Base-by-base conservation (phyloP, 2,888 invertebrate genomes). In the Atethmia centrago region DNA sequence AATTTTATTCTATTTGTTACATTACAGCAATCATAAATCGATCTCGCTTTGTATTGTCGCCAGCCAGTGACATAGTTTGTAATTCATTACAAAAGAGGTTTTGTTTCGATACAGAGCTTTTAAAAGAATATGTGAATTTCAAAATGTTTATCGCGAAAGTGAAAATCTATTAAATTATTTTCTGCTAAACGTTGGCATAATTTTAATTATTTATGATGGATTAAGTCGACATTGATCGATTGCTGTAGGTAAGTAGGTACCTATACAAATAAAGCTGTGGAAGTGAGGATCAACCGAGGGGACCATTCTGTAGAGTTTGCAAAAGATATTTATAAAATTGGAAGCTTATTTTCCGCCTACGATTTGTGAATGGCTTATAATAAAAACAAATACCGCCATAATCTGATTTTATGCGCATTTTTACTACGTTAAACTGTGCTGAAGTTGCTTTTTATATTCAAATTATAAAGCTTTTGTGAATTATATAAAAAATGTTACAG, bases 371-470 rank as follows among this genome's bases (percentile, higher is more conserved):
- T 80, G 61, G 70, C 74, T 55, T 66, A 47, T 65, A 74, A 79
- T 74, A 75, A 81, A 83, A 80, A 79, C 65, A 80, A 84, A 84
- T 71, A 66, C 67, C 61, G 58, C 42, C 59, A 67, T 77, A 64
- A 79, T 59, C 71, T 77, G 58, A 75, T 82, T 77, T 76, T 76
- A 72, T 80, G 61, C 55, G 70, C 66, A 64, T 65, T 73, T 77
- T 71, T 62, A 65, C 36, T 58, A 49, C 71, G 71, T 58, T 65
- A 74, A 68, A 73, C 53, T 73, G 42, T 16, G 65, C 61, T 58
- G 7, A 53, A 76, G 69, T 77, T 62, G 25, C 42, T 59, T 76
- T 85, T 80, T 64, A 36, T 67, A 55, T 79, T 82, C 51, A 51
- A 70, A 72, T 58, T 74, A 45, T 45, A 28, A 59, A 59, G 55